phyloP scores from a whole-genome alignment of 2,113 vertebrate species.

The Lipophrys pholis region DNA sequence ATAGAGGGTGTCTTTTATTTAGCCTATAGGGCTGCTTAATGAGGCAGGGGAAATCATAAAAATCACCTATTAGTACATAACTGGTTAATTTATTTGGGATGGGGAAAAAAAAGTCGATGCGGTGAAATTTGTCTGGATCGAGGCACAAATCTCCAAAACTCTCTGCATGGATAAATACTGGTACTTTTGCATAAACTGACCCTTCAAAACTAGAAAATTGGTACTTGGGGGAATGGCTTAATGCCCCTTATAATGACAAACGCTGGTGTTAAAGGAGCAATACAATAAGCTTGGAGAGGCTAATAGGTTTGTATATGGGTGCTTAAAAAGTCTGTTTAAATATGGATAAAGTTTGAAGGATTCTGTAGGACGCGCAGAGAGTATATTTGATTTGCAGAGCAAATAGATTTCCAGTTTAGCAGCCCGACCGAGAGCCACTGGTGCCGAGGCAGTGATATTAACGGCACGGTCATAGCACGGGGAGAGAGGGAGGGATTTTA shows the following conservation, averaged over 20 bases:
- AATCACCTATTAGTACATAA: not conserved
- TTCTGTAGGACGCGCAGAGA: not conserved
- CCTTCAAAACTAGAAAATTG: not conserved
- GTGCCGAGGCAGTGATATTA: slow-evolving; percentile 28
- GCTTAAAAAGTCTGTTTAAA: not conserved
- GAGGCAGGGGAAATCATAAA: not conserved
- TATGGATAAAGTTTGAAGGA: not conserved
- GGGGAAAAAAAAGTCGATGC: not conserved
- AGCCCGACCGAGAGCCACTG: slow-evolving; percentile 15
- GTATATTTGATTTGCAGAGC: slow-evolving; percentile 15
- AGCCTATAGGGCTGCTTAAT: not conserved
- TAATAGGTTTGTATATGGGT: not conserved
- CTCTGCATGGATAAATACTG: not conserved
- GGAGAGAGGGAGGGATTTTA: slow-evolving; percentile 17
- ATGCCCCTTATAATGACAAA: not conserved
- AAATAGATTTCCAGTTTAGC: slow-evolving; percentile 25
- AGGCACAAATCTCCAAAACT: not conserved
- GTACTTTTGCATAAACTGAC: not conserved
- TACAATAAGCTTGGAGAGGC: not conserved
- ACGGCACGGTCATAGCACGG: slow-evolving; percentile 17
- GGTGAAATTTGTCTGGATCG: not conserved
- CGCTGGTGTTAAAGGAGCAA: not conserved
- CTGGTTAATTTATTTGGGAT: not conserved
- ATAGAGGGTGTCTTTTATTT: not conserved
- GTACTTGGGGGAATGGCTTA: not conserved